Evolutionary conservation across 1,140 invertebrate genomes (phyloP).

Genomic region (Saxidomus purpurata): DNA sequence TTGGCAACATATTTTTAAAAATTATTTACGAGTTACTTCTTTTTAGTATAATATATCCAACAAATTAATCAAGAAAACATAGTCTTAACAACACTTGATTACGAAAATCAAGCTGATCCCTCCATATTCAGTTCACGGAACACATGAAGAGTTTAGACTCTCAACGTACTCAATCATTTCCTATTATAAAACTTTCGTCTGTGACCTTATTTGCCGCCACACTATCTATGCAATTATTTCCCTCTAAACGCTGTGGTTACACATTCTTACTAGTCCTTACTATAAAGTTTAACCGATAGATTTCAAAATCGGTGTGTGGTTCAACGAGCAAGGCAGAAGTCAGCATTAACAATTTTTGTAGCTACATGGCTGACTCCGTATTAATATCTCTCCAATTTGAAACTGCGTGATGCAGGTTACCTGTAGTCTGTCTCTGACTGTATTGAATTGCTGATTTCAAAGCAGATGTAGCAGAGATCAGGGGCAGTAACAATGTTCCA

Average conservation of each 20-base stretch:
- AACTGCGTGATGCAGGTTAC: neutral
- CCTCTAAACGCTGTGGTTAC: neutral
- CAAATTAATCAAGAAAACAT: too few relatives aligned
- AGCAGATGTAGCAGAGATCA: constrained; percentile 11
- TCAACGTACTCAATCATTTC: neutral
- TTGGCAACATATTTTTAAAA: too few relatives aligned
- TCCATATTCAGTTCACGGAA: neutral
- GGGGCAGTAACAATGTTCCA: constrained; percentile 20
- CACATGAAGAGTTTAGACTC: neutral
- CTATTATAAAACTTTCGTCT: constrained; percentile 1
- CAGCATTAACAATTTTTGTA: neutral
- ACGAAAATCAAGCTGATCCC: neutral
- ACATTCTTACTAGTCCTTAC: too few relatives aligned
- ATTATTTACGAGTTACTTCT: too few relatives aligned
- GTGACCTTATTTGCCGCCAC: neutral
- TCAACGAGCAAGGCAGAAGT: neutral
- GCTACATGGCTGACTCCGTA: neutral
- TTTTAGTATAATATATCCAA: too few relatives aligned
- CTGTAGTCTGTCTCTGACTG: neutral
- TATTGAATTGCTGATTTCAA: constrained; percentile 16
- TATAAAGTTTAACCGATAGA: neutral
- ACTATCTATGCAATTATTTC: constrained; percentile 17
- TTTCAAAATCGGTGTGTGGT: constrained; percentile 9
- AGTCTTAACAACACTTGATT: neutral
- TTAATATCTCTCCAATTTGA: neutral